Conservation (phyloP, 2,113 vertebrate species). For the Noctilio leporinus region DNA sequence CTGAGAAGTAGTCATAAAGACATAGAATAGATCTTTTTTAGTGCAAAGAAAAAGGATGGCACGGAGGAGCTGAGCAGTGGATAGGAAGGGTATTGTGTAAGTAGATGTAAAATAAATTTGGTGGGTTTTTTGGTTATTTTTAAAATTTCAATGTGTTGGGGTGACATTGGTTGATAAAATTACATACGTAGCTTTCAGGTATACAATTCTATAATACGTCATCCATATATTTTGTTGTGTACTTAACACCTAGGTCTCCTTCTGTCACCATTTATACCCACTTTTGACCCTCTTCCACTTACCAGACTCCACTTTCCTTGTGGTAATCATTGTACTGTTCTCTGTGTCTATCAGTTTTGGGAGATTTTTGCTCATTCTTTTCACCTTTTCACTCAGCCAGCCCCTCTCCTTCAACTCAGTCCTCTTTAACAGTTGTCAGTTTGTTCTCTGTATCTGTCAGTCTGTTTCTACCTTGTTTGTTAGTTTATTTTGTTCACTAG, state of each 20-base stretch:
- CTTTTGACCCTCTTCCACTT: not conserved
- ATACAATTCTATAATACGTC: not conserved
- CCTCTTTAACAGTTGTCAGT: not conserved
- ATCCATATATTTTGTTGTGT: not conserved
- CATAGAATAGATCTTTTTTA: not conserved
- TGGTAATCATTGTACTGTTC: not conserved
- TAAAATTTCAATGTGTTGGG: not conserved
- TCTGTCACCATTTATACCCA: not conserved
- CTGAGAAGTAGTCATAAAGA: not conserved
- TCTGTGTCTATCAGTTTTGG: not conserved
- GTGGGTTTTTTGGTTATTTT: not conserved
- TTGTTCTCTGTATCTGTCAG: not conserved
- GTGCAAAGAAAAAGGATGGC: not conserved
- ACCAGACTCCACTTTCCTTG: not conserved
- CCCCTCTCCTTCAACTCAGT: fast-evolving
- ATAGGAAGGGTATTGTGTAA: not conserved
- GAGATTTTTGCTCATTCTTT: not conserved
- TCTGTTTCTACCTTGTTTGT: not conserved
- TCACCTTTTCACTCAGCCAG: not conserved
- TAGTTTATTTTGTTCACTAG: not conserved
- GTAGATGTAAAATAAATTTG: not conserved
- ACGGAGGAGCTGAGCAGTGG: not conserved
- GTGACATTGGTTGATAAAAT: not conserved
- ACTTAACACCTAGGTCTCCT: not conserved
- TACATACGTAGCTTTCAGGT: not conserved